A percentile compares a stretch with the other conserved stretches of the same genome.
These are phyloP conservation scores for Caenorhabditis sinica DNA, from an alignment of 2,888 invertebrate genomes.

Conservation along the genomic window DNA sequence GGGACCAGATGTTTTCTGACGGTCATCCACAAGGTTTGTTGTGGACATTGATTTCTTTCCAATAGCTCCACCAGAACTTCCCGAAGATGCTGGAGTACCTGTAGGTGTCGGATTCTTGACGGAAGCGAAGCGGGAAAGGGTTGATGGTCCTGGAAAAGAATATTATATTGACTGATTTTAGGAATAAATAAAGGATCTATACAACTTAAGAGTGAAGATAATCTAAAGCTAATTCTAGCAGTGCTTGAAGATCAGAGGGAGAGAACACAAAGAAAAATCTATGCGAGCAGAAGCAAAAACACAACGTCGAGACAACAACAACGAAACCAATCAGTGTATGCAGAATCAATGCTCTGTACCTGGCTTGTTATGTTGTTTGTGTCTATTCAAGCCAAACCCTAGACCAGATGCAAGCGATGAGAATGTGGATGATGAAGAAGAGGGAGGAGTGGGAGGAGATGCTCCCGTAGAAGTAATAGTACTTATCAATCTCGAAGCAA, in stretches of 20 bases:
- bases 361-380: constrained; percentile 57
- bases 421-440: constrained; percentile 36
- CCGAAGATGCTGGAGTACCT: constrained; percentile 16
- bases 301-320: constrained; percentile 27
- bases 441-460: constrained; percentile 22
- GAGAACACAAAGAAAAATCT: neutral
- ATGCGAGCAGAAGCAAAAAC: constrained; percentile 26
- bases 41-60: constrained; percentile 83
- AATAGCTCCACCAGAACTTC: constrained; percentile 35
- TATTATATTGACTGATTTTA: neutral
- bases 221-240: neutral
- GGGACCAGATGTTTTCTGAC: constrained; percentile 58
- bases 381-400: constrained; percentile 64
- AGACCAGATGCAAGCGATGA: constrained; percentile 65
- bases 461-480: constrained; percentile 22
- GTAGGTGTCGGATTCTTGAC: constrained; percentile 41
- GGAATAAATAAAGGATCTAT: neutral
- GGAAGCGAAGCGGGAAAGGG: constrained; percentile 56
- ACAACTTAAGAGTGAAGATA: neutral
- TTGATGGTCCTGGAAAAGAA: constrained; percentile 17
- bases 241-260: neutral
- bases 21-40: constrained; percentile 82
- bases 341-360: constrained; percentile 36
- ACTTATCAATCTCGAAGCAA: constrained; percentile 33
- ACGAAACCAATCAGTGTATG: constrained; percentile 18